Conservation (phyloP, 2,113 vertebrate species). For the Pedetes capensis region DNA sequence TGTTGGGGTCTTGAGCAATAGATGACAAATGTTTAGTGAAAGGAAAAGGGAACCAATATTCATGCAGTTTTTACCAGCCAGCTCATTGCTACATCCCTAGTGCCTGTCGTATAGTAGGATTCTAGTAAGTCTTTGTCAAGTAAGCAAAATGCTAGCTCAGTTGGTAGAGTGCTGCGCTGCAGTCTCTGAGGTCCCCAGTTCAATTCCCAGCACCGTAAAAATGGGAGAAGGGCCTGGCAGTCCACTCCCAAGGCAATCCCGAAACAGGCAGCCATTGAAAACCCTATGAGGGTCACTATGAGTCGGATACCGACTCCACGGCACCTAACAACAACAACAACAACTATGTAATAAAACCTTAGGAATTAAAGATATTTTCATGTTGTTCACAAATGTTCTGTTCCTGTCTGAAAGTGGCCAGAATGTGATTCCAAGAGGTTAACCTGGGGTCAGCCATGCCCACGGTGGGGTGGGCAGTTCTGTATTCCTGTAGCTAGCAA, state of each 20-base stretch:
- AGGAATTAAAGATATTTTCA: background rate
- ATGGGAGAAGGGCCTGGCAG: too few relatives aligned
- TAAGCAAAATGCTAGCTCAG: background rate
- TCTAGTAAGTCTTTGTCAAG: background rate
- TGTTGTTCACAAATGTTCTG: background rate
- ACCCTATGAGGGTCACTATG: too few relatives aligned
- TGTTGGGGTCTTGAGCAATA: conserved; percentile 28
- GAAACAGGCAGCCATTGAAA: too few relatives aligned
- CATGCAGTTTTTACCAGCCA: background rate
- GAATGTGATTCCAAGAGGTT: background rate
- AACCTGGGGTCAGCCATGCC: background rate
- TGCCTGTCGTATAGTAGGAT: background rate
- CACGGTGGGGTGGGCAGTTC: background rate
- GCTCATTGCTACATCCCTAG: background rate
- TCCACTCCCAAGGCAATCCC: too few relatives aligned
- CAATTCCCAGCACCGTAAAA: too few relatives aligned
- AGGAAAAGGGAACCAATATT: conserved; percentile 32
- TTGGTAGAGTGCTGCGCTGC: too few relatives aligned
- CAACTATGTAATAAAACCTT: background rate
- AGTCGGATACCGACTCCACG: too few relatives aligned
- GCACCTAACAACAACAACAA: too few relatives aligned
- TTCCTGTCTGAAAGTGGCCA: background rate
- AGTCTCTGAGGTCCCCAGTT: too few relatives aligned
- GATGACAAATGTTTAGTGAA: conserved; percentile 7
- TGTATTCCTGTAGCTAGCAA: background rate